Conservation (phyloP, 1,140 invertebrate genomes). For the Nomia melanderi region DNA sequence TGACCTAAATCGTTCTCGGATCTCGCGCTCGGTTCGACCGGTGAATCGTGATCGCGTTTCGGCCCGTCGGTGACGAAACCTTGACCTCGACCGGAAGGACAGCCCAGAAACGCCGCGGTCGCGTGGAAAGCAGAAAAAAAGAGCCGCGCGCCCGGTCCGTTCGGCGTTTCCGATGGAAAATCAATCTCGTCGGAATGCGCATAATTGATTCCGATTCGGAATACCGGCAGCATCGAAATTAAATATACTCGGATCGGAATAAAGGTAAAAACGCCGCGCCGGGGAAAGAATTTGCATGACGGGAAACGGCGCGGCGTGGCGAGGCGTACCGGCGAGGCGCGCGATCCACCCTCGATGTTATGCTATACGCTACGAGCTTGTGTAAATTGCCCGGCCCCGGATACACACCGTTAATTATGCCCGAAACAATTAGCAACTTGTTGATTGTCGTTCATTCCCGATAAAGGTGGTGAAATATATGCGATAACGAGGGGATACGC, state of each 20-base stretch:
- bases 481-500: not conserved
- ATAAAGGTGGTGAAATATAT: slow-evolving; percentile 34
- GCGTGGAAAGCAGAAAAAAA: not conserved
- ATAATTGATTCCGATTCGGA: not conserved
- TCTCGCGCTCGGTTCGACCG: not conserved
- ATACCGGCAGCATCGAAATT: slow-evolving; percentile 8
- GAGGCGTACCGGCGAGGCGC: not conserved
- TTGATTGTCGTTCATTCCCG: slow-evolving; percentile 58
- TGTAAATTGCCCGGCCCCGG: slow-evolving; percentile 13
- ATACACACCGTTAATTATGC: slow-evolving; percentile 55
- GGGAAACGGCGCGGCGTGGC: not conserved
- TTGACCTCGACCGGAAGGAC: too few species aligned
- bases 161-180: not conserved
- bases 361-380: not conserved
- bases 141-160: not conserved
- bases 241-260: slow-evolving; percentile 17
- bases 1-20: slow-evolving; percentile 1
- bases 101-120: too few species aligned
- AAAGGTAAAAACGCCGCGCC: not conserved
- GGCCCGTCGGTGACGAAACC: not conserved
- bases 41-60: not conserved
- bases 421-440: slow-evolving; percentile 62
- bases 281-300: not conserved
- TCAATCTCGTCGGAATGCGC: slow-evolving; percentile 3
- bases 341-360: not conserved